Conservation (phyloP, 1,140 invertebrate species). For the Matsumurasca onukii region DNA sequence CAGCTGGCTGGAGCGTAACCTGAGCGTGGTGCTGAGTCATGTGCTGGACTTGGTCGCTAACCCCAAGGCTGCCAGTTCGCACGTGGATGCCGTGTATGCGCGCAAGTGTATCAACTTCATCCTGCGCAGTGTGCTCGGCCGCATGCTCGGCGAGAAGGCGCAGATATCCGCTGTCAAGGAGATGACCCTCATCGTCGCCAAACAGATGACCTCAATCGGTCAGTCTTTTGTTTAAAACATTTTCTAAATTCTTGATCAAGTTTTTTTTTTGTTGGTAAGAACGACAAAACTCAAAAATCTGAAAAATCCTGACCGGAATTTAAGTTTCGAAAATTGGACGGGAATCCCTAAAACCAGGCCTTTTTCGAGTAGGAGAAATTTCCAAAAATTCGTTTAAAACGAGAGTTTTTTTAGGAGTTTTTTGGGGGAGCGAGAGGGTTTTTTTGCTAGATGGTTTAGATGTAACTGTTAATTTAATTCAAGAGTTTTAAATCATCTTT, state of each 20-base stretch:
- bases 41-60: conserved; percentile 90
- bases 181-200: conserved; percentile 86
- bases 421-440: no score
- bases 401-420: no score
- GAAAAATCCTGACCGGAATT: no score
- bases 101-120: conserved; percentile 97
- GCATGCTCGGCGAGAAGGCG: conserved; percentile 94
- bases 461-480: no score
- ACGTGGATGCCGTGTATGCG: conserved; percentile 97
- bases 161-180: conserved; percentile 95
- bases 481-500: no score
- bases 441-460: no score
- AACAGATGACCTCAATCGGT: conserved; percentile 93
- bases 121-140: conserved; percentile 85
- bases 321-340: no score
- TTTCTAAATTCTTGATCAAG: neutral
- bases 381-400: no score
- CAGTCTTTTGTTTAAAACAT: conserved; percentile 36
- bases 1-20: conserved; percentile 91
- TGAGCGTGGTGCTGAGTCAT: conserved; percentile 82
- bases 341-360: no score
- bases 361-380: no score
- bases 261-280: no score
- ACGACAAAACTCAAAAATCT: no score
- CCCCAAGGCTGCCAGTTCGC: conserved; percentile 90